A percentile compares a stretch with the other conserved stretches of the same genome.
These are phyloP conservation scores for Coecobrya sp. DNA, from an alignment of 2,888 invertebrate species.

Conservation along the genomic window DNA sequence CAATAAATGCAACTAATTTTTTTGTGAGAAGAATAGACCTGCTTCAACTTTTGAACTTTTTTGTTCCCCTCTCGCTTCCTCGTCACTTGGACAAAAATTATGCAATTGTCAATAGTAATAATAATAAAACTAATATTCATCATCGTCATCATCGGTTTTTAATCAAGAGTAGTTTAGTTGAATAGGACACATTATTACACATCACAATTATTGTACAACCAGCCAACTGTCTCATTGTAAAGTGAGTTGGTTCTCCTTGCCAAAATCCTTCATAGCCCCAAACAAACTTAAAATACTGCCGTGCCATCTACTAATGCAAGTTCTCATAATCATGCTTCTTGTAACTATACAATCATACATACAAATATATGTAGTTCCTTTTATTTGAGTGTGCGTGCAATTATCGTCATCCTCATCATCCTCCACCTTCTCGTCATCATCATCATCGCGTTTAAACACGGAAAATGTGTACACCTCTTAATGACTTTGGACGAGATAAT, in stretches of 20 bases:
- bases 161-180: conserved; percentile 33
- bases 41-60: conserved; percentile 49
- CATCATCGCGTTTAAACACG: conserved; percentile 37
- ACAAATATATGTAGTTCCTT: conserved; percentile 4
- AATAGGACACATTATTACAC: neutral
- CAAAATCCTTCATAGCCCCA: conserved; percentile 27
- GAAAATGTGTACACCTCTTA: conserved; percentile 64
- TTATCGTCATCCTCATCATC: conserved; percentile 65
- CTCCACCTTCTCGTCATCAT: conserved; percentile 42
- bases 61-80: neutral
- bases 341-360: conserved; percentile 16
- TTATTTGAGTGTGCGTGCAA: conserved; percentile 74
- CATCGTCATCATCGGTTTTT: conserved; percentile 30
- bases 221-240: conserved; percentile 19
- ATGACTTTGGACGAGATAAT: conserved; percentile 60
- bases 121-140: conserved; percentile 53
- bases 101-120: conserved; percentile 23
- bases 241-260: conserved; percentile 16
- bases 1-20: neutral
- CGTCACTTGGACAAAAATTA: neutral
- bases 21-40: neutral
- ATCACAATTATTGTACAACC: neutral
- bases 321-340: neutral
- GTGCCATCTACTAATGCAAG: neutral
- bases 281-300: neutral